A percentile compares a stretch with the other conserved stretches of the same genome.
Conservation (phyloP, 2,113 vertebrate species). For the Phocoena sinus region DNA sequence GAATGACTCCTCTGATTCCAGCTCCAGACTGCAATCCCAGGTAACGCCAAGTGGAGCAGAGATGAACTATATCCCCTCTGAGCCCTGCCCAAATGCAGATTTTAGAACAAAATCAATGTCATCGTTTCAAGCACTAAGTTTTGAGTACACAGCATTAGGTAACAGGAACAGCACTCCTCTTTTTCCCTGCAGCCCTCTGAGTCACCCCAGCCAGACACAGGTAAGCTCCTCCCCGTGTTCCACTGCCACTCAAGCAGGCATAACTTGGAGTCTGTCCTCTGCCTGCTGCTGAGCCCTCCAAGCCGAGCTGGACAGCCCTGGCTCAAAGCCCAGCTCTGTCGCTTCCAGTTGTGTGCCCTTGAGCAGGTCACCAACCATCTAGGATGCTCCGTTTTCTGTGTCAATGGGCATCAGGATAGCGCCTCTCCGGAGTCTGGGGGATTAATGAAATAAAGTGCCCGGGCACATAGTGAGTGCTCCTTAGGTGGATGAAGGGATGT, state of each 20-base stretch:
- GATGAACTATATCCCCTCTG: background rate
- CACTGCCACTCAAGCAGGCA: background rate
- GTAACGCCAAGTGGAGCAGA: background rate
- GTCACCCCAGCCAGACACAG: background rate
- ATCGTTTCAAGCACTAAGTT: background rate
- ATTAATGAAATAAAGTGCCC: background rate
- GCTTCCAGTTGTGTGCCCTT: background rate
- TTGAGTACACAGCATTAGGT: background rate
- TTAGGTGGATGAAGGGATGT: background rate
- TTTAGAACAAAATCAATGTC: background rate
- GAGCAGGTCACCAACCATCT: background rate
- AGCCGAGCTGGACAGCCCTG: background rate
- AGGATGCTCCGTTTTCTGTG: background rate
- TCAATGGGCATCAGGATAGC: background rate
- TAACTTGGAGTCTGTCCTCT: background rate
- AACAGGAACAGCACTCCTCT: background rate
- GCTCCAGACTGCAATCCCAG: background rate
- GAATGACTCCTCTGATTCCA: background rate
- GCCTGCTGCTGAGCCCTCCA: background rate
- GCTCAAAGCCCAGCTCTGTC: background rate
- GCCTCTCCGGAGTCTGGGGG: background rate
- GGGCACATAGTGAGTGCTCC: background rate
- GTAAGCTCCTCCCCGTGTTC: background rate
- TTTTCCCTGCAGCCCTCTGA: background rate
- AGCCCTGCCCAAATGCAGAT: background rate